phyloP scores from a whole-genome alignment of 2,113 vertebrate genomes.

The Jacana jacana region DNA sequence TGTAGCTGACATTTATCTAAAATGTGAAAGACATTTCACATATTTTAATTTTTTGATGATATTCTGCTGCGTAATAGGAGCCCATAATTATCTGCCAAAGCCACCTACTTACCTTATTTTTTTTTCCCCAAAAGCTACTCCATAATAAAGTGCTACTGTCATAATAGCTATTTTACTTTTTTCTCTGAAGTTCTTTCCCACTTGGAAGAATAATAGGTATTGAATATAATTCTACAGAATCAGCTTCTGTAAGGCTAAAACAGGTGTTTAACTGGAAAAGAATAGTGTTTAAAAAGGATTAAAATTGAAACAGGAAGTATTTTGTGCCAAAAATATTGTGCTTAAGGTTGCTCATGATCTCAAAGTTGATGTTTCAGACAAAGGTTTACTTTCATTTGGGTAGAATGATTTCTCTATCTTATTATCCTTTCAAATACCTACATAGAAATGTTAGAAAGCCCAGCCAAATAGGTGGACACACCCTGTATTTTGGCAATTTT shows the following conservation, averaged over 20 bases:
- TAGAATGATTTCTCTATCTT: conserved; percentile 62
- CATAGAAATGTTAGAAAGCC: conserved; percentile 64
- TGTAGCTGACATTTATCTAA: neutral
- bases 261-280: conserved; percentile 65
- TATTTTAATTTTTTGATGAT: conserved; percentile 47
- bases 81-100: conserved; percentile 58
- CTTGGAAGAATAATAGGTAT: conserved; percentile 40
- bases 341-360: neutral
- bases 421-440: conserved; percentile 69
- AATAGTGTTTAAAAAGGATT: conserved; percentile 65
- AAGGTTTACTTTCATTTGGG: conserved; percentile 66
- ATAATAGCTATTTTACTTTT: conserved; percentile 11
- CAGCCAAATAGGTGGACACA: conserved; percentile 70
- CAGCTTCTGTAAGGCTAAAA: conserved; percentile 42
- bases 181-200: conserved; percentile 25
- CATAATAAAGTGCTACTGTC: conserved; percentile 14
- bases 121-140: conserved; percentile 1
- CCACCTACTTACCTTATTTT: conserved; percentile 1
- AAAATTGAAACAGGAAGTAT: conserved; percentile 57
- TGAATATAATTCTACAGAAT: conserved; percentile 37
- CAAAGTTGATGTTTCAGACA: conserved; percentile 58
- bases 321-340: conserved; percentile 48
- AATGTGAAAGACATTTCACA: conserved; percentile 29
- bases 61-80: conserved; percentile 32
- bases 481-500: conserved; percentile 76